Evolutionary conservation across 2,797 vertebrate species (phyloP).

Genomic region (Margarornis squamiger): DNA sequence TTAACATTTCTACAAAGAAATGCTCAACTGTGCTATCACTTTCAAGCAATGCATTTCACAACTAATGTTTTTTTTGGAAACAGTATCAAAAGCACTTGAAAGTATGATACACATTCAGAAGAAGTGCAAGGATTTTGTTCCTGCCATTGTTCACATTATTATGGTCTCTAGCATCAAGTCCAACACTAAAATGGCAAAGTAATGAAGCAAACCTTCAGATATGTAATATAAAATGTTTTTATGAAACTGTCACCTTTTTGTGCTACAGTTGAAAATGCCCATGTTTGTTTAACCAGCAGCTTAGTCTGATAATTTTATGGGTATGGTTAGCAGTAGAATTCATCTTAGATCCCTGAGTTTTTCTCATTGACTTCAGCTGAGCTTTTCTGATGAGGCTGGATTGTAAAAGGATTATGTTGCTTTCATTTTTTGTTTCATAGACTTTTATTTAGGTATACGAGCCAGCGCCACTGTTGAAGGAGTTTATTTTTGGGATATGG

Average conservation of each 20-base stretch:
- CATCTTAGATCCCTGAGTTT: background rate
- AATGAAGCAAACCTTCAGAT: background rate
- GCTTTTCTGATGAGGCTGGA: background rate
- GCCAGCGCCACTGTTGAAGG: background rate
- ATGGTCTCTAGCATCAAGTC: background rate
- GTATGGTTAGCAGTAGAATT: background rate
- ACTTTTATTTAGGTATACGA: background rate
- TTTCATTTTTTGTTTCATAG: background rate
- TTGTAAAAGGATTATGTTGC: background rate
- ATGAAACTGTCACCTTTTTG: background rate
- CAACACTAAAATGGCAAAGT: background rate
- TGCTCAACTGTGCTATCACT: background rate
- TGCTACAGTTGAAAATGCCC: background rate
- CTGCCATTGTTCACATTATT: background rate
- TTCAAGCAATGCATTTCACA: constrained; percentile 1
- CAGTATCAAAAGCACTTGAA: background rate
- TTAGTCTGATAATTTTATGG: background rate
- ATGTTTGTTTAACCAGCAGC: background rate
- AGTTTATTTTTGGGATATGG: background rate
- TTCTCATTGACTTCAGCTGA: background rate
- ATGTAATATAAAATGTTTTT: background rate
- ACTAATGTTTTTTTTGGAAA: background rate
- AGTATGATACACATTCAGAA: background rate
- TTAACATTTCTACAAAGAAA: constrained; percentile 21
- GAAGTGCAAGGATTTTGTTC: background rate